Base-by-base conservation (phyloP, 1,140 invertebrate genomes). In the Ceratina calcarata region DNA sequence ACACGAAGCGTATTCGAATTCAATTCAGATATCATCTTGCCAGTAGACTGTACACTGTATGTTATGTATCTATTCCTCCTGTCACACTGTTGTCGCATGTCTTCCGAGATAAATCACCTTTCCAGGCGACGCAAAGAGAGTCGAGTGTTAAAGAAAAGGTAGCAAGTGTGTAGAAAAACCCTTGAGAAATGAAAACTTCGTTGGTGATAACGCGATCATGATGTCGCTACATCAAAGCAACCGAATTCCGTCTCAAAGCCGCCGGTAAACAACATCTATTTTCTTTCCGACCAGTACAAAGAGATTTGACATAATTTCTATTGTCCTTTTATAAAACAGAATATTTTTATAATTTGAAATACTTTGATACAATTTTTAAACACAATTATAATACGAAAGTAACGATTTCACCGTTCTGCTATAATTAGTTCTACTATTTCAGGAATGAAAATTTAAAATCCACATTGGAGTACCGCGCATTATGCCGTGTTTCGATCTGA, bases 1-100 rank as follows among this genome's bases (percentile, higher is more conserved):
- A 20, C 61, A 16, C 58, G 3, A 15, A 32, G n/a, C 45, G 51
- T 66, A 78, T 78, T 78, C 75, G 67, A 78, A 81, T 78, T 81
- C 61, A 78, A 78, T 78, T 81, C 61, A 66, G 78, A 81, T 78
- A 51, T 45, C 68, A 65, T 65, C 32, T 58, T 78, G 51, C 24
- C 22, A 1, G 62, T 32, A 45, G 70, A 51, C 51, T 22, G 51
- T 13, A 4, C 7, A 49, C 45, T 20, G n/a, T 18, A 10, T 22
- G 13, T 13, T 8, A 22, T n/a, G 8, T 32, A 13, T 18, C 49
- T 24, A 15, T 16, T 18, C n/a, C 3, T 7, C 10, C 37, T 45
- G 37, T 45, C 20, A 18, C 13, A 49, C 49, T 57, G 20, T 66
- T 18, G 70, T 51, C 27, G 70, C 53, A 58, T 15, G 51, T 22